These are phyloP conservation scores for Rhagophthalmus giganteus DNA, from an alignment of 2,888 invertebrate species.

Conservation along the genomic window DNA sequence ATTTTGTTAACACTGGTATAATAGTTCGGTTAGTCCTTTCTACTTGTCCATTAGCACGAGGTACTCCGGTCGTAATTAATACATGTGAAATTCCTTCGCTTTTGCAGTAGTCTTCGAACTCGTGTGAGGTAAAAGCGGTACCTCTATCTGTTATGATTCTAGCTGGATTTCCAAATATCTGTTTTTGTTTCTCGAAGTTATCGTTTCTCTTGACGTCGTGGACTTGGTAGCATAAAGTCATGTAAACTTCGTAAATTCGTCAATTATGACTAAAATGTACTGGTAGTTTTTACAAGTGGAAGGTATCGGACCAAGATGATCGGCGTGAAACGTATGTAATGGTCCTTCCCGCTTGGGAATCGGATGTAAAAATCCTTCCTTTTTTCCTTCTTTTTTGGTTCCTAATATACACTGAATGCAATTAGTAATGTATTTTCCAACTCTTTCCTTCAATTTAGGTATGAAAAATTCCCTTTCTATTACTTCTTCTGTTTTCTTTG, in stretches of 20 bases:
- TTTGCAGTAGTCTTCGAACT: constrained; percentile 45
- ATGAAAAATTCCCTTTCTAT: too few relatives aligned
- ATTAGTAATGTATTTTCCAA: too few relatives aligned
- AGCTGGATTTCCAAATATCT: constrained; percentile 35
- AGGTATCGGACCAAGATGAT: too few relatives aligned
- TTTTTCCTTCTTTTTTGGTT: too few relatives aligned
- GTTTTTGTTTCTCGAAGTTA: constrained; percentile 21
- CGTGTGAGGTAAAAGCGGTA: constrained; percentile 47
- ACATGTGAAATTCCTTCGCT: constrained; percentile 44
- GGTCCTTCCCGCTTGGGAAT: too few relatives aligned
- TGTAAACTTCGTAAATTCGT: constrained; percentile 43
- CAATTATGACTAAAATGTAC: constrained; percentile 34
- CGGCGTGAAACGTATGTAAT: too few relatives aligned
- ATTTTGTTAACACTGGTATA: constrained; percentile 2
- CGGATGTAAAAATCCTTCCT: too few relatives aligned
- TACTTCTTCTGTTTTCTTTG: too few relatives aligned
- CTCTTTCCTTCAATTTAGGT: too few relatives aligned
- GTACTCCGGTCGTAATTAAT: constrained; percentile 41
- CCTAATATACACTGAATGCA: too few relatives aligned
- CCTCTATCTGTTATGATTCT: constrained; percentile 38
- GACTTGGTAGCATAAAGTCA: constrained; percentile 44
- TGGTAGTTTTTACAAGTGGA: constrained; percentile 39
- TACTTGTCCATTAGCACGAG: constrained; percentile 48
- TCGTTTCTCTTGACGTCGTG: constrained; percentile 35
- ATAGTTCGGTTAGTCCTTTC: constrained; percentile 34